phyloP scores from a whole-genome alignment of 2,797 vertebrate species.

The Cacajao melanocephalus region DNA sequence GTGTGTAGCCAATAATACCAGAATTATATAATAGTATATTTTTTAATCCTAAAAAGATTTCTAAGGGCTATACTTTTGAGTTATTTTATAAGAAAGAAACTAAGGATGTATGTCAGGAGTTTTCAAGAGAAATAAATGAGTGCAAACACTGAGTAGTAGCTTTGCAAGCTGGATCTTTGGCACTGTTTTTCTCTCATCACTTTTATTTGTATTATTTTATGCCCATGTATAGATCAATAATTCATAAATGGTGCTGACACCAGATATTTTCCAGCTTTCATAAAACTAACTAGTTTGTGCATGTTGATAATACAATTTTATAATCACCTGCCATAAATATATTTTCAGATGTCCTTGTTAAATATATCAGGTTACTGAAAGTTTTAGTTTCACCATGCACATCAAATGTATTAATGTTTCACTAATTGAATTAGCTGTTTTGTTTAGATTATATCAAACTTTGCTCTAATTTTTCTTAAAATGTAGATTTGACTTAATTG shows the following conservation, averaged over 20 bases:
- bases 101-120: not conserved
- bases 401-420: not conserved
- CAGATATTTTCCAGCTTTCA: conserved; percentile 20
- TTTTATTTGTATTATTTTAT: conserved; percentile 52
- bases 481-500: not conserved
- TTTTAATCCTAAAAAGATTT: not conserved
- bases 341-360: not conserved
- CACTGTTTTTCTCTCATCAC: not conserved
- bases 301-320: not conserved
- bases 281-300: conserved; percentile 3
- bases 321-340: conserved; percentile 30
- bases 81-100: not conserved
- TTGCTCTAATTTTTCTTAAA: not conserved
- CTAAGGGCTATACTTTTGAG: not conserved
- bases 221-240: not conserved
- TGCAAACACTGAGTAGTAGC: not conserved
- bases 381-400: not conserved
- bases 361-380: not conserved
- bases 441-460: not conserved
- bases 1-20: not conserved
- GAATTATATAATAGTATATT: not conserved
- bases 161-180: not conserved
- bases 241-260: conserved; percentile 42
- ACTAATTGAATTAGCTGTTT: not conserved
- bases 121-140: not conserved